A percentile compares a stretch with the other conserved stretches of the same genome.
phyloP scores from a whole-genome alignment of 2,888 invertebrate genomes.

The Drosophila mercatorum region DNA sequence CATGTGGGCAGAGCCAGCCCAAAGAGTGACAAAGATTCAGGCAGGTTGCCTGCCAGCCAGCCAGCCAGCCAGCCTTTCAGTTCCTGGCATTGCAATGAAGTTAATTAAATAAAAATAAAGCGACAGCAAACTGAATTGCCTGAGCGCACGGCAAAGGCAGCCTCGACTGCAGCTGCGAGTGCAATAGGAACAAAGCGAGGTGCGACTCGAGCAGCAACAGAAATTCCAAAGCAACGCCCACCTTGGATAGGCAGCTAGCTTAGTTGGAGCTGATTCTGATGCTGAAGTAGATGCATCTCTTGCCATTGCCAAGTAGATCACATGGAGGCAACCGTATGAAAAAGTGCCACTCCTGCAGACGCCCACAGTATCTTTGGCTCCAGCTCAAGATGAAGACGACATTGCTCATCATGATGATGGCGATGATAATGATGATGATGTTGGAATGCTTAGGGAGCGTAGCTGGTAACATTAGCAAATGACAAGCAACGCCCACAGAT shows the following conservation, averaged over 20 bases:
- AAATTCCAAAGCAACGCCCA: slow-evolving; percentile 54
- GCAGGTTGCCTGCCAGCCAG: slow-evolving; percentile 37
- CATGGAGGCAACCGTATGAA: slow-evolving; percentile 39
- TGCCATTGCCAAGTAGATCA: slow-evolving; percentile 70
- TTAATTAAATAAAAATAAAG: slow-evolving; percentile 78
- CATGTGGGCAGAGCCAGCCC: slow-evolving; percentile 58
- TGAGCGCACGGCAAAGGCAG: slow-evolving; percentile 32
- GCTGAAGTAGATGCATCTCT: slow-evolving; percentile 42
- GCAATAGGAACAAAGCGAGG: slow-evolving; percentile 16
- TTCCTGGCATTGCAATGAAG: slow-evolving; percentile 66
- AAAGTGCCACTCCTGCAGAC: slow-evolving; percentile 51
- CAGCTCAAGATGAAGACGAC: slow-evolving; percentile 18
- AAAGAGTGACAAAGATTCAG: slow-evolving; percentile 22
- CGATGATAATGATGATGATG: slow-evolving; percentile 18
- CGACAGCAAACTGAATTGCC: slow-evolving; percentile 72
- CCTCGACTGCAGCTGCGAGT: slow-evolving; percentile 8
- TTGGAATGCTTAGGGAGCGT: slow-evolving; percentile 24
- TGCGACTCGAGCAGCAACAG: slow-evolving; percentile 18
- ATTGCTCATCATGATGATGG: slow-evolving; percentile 1
- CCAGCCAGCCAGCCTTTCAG: slow-evolving; percentile 17
- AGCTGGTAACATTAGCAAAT: slow-evolving; percentile 40
- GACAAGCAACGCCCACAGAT: slow-evolving; percentile 52
- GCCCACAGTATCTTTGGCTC: slow-evolving; percentile 42
- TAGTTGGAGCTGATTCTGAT: slow-evolving; percentile 44
- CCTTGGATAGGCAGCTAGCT: slow-evolving; percentile 44